Evolutionary conservation across 2,797 vertebrate genomes (phyloP).

Genomic region (Danio albolineatus): DNA sequence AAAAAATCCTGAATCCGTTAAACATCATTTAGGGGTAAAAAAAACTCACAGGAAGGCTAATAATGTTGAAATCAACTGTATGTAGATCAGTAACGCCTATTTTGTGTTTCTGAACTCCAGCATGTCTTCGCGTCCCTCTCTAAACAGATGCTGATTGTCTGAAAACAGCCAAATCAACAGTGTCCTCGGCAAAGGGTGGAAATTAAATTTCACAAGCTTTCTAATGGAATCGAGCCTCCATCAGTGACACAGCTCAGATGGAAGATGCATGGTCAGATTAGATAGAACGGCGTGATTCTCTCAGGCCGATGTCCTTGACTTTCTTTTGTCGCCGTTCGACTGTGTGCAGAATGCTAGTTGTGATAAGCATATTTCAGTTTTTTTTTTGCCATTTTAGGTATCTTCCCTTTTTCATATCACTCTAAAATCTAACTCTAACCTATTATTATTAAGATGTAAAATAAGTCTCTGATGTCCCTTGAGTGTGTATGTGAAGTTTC

Average conservation of each 20-base stretch:
- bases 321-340: constrained; percentile 58
- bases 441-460: not conserved
- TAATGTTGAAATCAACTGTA: not conserved
- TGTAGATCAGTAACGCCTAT: not conserved
- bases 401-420: not conserved
- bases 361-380: constrained; percentile 18
- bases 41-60: no score
- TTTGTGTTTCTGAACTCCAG: not conserved
- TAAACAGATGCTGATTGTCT: constrained; percentile 57
- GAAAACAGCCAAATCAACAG: constrained; percentile 56
- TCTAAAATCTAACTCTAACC: not conserved
- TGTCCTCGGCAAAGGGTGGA: constrained; percentile 59
- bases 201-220: constrained; percentile 67
- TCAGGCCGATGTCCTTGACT: constrained; percentile 65
- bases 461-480: no score
- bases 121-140: not conserved
- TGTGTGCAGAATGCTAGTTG: not conserved
- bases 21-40: no score
- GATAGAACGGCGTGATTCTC: constrained; percentile 65
- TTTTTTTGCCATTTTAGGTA: not conserved
- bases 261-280: constrained; percentile 72
- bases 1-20: no score
- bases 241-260: constrained; percentile 62
- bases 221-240: constrained; percentile 65
- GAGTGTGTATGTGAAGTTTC: no score